These are phyloP conservation scores for Heterotilapia buettikoferi DNA, from an alignment of 2,113 vertebrate species.

Conservation along the genomic window DNA sequence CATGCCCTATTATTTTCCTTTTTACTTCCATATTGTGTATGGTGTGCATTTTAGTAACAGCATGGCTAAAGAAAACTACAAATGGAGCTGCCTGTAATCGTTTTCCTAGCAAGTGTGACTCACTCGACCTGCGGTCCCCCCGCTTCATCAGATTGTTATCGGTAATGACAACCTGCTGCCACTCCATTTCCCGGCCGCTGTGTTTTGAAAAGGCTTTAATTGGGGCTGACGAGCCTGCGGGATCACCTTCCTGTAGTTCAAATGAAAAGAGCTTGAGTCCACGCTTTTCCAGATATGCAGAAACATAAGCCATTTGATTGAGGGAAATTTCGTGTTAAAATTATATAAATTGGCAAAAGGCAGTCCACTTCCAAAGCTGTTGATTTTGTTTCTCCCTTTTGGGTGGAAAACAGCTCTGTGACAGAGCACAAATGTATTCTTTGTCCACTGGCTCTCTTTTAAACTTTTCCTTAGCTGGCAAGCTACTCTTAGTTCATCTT, in stretches of 20 bases:
- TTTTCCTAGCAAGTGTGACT: neutral
- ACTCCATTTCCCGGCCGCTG: neutral
- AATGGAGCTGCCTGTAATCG: neutral
- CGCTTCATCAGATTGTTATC: neutral
- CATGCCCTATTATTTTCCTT: neutral
- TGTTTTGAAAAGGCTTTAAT: neutral
- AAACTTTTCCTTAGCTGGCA: neutral
- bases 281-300: neutral
- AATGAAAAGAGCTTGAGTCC: neutral
- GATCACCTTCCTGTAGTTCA: neutral
- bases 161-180: neutral
- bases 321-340: accelerated
- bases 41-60: neutral
- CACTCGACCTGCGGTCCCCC: neutral
- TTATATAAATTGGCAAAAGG: neutral
- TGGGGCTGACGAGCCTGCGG: neutral
- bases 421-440: neutral
- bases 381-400: neutral
- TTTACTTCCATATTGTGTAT: neutral
- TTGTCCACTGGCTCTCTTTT: neutral
- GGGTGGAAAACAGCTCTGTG: neutral
- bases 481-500: neutral
- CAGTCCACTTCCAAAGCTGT: neutral
- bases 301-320: neutral
- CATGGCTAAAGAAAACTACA: neutral